Base-by-base conservation (phyloP, 2,888 invertebrate genomes). In the Brachypterus glaber region DNA sequence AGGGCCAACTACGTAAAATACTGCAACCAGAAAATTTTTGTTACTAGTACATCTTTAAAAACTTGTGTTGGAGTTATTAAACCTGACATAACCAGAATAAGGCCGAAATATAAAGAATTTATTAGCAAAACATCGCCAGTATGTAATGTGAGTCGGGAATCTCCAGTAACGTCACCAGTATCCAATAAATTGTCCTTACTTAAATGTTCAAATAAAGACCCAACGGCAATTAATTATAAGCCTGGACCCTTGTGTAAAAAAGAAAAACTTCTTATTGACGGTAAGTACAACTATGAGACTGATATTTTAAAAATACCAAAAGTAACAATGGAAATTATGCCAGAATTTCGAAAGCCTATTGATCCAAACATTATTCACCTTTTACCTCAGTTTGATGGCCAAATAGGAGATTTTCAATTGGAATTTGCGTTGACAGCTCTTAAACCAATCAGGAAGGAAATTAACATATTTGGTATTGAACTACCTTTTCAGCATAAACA, bases 401-500 rank as follows among this genome's bases (percentile, higher is more conserved):
- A 53, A 1, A 66, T 78, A 43, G 62, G 67, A 24, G 53, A 59
- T 34, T 64, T 69, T 46, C 71, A 72, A 67, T 70, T 73, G 1
- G 67, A 73, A 36, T 75, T 75, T 60, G 71, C 77, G 15, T 64
- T 72, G 34, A 68, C 73, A 11, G 69, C 68, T 27, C 49, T 77
- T 41, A 67, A 66, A 27, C 55, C 51, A 8, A 41, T 60, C 42
- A 35, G 27, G 13, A 34, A 40, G 3, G 30, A 40, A 30, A 18
- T 17, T 21, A 55, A 60, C 42, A 60, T 62, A 13, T 68, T 74
- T 32, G 67, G 67, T 27, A 79, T 81, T 59, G 64, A 71, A 35
- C 61, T 80, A 45, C 66, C 68, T 14, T 82, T 77, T 52, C 63
- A 68, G 43, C 72, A 72, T 55, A 67, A 72, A 54, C 75, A 77